Evolutionary conservation across 2,888 invertebrate species (phyloP), one percentile per base, ranked within the genome.

Genomic region (Halocaridina rubra): DNA sequence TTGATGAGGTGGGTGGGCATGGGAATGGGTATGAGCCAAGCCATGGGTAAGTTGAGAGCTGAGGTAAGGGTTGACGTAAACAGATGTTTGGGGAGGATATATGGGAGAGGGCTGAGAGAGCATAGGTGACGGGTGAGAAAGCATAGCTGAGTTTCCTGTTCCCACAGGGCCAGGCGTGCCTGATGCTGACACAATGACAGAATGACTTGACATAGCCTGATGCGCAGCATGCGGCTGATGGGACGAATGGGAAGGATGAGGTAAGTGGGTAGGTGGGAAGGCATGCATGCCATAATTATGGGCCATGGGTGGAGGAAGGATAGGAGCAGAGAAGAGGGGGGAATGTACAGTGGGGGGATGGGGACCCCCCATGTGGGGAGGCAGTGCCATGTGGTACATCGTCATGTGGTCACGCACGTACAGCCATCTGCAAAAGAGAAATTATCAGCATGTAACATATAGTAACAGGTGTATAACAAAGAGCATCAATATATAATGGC

Each of bases 341-440:
- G 84, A 84, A 57, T 84, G 84, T 46, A 84, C 84, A 71, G 84
- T 79, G 39, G 84, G 84, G 84, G 84, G 84, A 80, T 84, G 84
- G 80, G 84, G 84, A 84, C 84, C 80, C 84, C 84, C 84, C 84
- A 84, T 67, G 53, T 84, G 84, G 84, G 84, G 84, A 80, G 84
- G 84, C 84, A 84, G 67, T 61, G 84, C 80, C 84, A 84, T 84
- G 75, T 84, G 84, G 79, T 84, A 84, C 84, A 84, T 84, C 84
- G 84, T 84, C 84, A 84, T 84, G 84, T 84, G 84, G 84, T 84
- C 84, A 84, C 82, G 72, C 78, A 59, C 78, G 71, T 32, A 69
- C 4, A 24, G 78, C 30, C 82, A 84, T 84, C 82, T 84, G 82
- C 10, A 84, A 84, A 53, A 4, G 10, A 53, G 53, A 53, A 13